phyloP scores from a whole-genome alignment of 2,113 vertebrate species.

The Solenodon paradoxus region DNA sequence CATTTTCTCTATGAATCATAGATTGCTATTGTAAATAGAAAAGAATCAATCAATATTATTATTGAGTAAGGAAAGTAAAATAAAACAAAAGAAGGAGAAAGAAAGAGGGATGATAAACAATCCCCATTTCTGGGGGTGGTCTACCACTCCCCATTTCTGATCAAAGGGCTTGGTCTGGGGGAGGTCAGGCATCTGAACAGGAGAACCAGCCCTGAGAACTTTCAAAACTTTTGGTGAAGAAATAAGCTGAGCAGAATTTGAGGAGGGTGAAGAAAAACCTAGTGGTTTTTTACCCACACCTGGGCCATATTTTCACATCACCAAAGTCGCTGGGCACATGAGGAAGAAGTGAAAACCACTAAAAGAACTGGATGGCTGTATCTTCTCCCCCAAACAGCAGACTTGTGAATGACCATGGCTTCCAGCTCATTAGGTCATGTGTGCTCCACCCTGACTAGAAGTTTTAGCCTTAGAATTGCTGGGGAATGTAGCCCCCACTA shows the following conservation, averaged over 20 bases:
- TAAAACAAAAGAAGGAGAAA: not conserved
- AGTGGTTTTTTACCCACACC: not conserved
- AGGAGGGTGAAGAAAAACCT: not conserved
- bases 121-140: not conserved
- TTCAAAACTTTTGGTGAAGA: not conserved
- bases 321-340: not conserved
- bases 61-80: not conserved
- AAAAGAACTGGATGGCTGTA: not conserved
- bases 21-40: constrained; percentile 6
- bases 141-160: not conserved
- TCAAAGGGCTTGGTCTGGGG: not conserved
- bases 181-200: not conserved
- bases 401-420: not conserved
- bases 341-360: not conserved
- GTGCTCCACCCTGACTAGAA: not conserved
- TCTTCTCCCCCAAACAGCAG: not conserved
- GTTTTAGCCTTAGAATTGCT: not conserved
- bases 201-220: not conserved
- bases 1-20: not conserved
- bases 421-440: not conserved
- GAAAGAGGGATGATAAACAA: not conserved
- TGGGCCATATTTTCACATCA: not conserved
- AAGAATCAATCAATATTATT: not conserved
- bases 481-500: not conserved
- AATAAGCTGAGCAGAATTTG: not conserved